Conservation (phyloP, 2,888 invertebrate genomes). For the Hedya salicella region DNA sequence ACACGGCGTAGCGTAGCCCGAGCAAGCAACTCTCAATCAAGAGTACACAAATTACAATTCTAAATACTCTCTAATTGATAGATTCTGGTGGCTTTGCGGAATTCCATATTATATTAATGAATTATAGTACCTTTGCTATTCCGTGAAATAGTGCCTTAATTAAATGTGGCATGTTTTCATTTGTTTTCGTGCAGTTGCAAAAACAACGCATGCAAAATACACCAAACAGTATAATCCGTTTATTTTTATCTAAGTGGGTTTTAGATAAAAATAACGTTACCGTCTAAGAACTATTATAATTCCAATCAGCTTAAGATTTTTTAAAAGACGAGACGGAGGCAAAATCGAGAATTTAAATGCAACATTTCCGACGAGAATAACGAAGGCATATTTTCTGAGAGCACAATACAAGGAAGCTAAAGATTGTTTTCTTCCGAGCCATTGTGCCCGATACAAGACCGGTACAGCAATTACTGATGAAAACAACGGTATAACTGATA, state of each 20-base stretch:
- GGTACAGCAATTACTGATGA: conserved; percentile 26
- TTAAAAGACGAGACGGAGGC: not conserved
- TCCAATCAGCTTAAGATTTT: not conserved
- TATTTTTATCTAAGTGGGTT: too few relatives aligned
- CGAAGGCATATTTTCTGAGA: conserved; percentile 23
- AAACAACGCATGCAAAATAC: too few relatives aligned
- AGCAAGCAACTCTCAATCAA: not conserved
- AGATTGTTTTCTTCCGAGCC: conserved; percentile 73
- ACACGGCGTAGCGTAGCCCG: conserved; percentile 25
- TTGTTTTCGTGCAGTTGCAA: too few relatives aligned
- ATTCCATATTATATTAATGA: too few relatives aligned
- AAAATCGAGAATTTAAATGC: conserved; percentile 26
- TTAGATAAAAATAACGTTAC: too few relatives aligned
- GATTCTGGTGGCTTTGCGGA: too few relatives aligned
- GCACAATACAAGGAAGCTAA: conserved; percentile 45
- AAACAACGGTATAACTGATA: conserved; percentile 22
- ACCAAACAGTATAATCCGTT: too few relatives aligned
- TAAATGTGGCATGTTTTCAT: too few relatives aligned
- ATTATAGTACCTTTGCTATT: too few relatives aligned
- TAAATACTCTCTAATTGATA: too few relatives aligned
- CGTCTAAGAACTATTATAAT: not conserved
- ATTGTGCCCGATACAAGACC: conserved; percentile 59
- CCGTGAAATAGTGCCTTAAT: too few relatives aligned
- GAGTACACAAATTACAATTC: not conserved
- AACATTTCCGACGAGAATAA: conserved; percentile 28